These are phyloP conservation scores for Parascotia fuliginaria DNA, from an alignment of 2,888 invertebrate genomes.

Conservation along the genomic window DNA sequence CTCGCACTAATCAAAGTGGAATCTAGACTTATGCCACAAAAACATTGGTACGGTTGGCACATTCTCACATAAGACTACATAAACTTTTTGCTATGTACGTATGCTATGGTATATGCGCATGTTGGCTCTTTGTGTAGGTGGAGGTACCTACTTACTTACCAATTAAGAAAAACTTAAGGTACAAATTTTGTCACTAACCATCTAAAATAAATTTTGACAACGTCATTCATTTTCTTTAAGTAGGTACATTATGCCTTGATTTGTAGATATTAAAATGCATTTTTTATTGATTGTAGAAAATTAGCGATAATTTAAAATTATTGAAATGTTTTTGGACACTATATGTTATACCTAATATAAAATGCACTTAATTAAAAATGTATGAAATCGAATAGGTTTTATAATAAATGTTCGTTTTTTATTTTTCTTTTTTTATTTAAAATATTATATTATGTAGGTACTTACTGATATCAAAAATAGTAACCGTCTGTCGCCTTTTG, in stretches of 20 bases:
- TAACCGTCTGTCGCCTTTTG: no score
- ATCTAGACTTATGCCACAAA: no score
- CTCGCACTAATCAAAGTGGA: no score
- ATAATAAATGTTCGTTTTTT: constrained; percentile 50
- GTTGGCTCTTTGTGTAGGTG: no score
- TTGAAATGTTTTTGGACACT: constrained; percentile 26
- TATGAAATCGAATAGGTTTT: constrained; percentile 43
- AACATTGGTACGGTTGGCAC: no score
- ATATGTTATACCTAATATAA: constrained; percentile 17
- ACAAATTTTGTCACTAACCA: background rate
- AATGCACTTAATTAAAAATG: constrained; percentile 40
- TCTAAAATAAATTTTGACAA: constrained; percentile 6
- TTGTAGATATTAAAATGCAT: constrained; percentile 32
- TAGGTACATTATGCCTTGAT: constrained; percentile 4
- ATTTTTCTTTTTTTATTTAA: background rate
- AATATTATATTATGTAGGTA: no score
- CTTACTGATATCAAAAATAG: background rate
- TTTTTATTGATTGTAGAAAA: constrained; percentile 28
- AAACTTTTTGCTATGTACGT: no score
- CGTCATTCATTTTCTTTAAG: constrained; percentile 9
- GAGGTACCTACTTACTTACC: no score
- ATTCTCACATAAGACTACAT: no score
- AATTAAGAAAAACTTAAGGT: background rate
- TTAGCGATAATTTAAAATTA: constrained; percentile 10
- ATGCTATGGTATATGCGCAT: no score